These are phyloP conservation scores for Anthopleura xanthogrammica DNA, from an alignment of 92 coral and sea anemone species.

Conservation along the genomic window DNA sequence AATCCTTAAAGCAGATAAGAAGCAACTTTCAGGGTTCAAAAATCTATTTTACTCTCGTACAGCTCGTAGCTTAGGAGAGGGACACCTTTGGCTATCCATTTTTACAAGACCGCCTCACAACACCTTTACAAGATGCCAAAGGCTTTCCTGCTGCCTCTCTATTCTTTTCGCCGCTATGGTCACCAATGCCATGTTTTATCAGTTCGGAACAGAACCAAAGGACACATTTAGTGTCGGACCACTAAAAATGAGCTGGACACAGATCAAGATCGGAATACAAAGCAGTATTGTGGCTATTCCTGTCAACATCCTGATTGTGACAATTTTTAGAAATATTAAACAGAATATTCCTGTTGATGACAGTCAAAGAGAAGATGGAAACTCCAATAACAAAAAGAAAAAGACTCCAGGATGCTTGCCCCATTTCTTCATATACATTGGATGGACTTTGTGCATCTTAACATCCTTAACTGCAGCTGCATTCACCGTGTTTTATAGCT, in stretches of 20 bases:
- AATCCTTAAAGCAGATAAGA: conserved; percentile 59
- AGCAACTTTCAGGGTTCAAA: conserved; percentile 72
- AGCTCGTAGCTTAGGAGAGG: conserved; percentile 73
- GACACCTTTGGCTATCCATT: conserved; percentile 80
- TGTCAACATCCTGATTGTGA: conserved; percentile 72
- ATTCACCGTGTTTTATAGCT: conserved; percentile 79
- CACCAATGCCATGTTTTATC: conserved; percentile 91
- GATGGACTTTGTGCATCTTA: conserved; percentile 72
- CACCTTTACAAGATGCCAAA: conserved; percentile 81
- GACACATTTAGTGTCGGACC: conserved; percentile 83
- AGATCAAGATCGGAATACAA: conserved; percentile 87
- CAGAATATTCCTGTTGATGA: conserved; percentile 11
- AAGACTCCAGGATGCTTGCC: conserved; percentile 78
- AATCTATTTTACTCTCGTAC: conserved; percentile 71
- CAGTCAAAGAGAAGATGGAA: not conserved
- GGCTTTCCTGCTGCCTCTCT: conserved; percentile 77
- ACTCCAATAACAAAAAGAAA: not conserved
- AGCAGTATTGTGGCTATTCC: conserved; percentile 89
- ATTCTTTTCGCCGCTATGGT: conserved; percentile 83
- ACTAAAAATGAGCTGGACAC: conserved; percentile 71
- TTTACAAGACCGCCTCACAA: conserved; percentile 84
- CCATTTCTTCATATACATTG: conserved; percentile 64
- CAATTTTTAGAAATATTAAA: conserved; percentile 74
- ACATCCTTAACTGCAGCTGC: conserved; percentile 65
- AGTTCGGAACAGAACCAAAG: conserved; percentile 72